Base-by-base conservation (phyloP, 1,140 invertebrate species). In the Rhysida immarginata region DNA sequence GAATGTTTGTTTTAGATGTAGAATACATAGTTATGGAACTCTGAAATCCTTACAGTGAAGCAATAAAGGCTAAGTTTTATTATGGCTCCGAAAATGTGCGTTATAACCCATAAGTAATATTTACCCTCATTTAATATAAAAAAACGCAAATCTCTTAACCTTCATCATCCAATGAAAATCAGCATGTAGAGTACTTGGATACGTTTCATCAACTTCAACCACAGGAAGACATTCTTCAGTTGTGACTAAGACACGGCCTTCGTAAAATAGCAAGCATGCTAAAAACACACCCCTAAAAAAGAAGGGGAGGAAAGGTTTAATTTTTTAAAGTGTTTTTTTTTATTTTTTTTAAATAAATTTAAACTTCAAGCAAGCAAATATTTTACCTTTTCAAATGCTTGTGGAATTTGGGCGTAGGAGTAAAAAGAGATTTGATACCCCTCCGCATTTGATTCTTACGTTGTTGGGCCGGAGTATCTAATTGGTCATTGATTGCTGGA, bases 111-210 rank as follows among this genome's bases (percentile, higher is more conserved):
- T n/a, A n/a, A n/a, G n/a, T n/a, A n/a, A n/a, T n/a, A n/a, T n/a
- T n/a, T n/a, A n/a, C n/a, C n/a, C n/a, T n/a, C n/a, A n/a, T n/a
- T n/a, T n/a, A n/a, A n/a, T n/a, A n/a, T n/a, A n/a, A n/a, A n/a
- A n/a, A n/a, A n/a, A n/a, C n/a, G n/a, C n/a, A n/a, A n/a, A n/a
- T 1, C n/a, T 24, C 52, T 52, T 62, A 70, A 96, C 87, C 78
- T 97, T 96, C 83, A 97, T 89, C 1, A 98, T 74, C 94, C 94
- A 98, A 70, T 97, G 87, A 68, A 94, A 90, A 71, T 98, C 93
- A 57, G 82, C 83, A 66, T 94, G 82, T 26, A 96, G 81, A 59
- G 85, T 85, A 59, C 83, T 85, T 23, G 90, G 87, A 68, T 90
- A 96, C 18, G 86, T 89, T 71, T 98, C 94, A 69, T 97, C 93